phyloP scores from a whole-genome alignment of 2,888 invertebrate species.

The Chrysodeixis includens region DNA sequence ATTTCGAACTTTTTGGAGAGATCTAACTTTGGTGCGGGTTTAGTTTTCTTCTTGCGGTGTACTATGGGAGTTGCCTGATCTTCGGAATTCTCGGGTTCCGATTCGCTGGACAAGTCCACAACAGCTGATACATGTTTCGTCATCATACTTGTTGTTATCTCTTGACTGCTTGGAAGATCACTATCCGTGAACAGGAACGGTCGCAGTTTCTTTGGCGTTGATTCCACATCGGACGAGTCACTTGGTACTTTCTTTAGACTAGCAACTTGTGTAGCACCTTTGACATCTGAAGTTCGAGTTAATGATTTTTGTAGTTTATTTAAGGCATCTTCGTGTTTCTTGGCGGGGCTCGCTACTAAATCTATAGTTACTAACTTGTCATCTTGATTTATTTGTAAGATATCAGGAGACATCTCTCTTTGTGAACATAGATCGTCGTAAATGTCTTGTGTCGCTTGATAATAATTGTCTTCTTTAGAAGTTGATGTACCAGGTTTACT shows the following conservation, averaged over 20 bases:
- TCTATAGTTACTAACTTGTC: conserved; percentile 58
- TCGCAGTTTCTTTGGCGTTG: conserved; percentile 74
- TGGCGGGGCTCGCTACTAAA: conserved; percentile 48
- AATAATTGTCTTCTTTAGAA: conserved; percentile 68
- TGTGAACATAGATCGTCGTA: conserved; percentile 78
- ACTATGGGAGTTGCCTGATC: conserved; percentile 71
- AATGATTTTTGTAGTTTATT: conserved; percentile 45
- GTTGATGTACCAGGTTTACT: conserved; percentile 27
- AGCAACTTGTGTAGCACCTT: conserved; percentile 55
- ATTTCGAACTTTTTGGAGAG: conserved; percentile 73
- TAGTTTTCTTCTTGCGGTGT: conserved; percentile 65
- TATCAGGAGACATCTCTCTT: conserved; percentile 54
- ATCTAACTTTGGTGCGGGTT: conserved; percentile 68
- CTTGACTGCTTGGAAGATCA: conserved; percentile 81
- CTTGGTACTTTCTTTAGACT: conserved; percentile 64
- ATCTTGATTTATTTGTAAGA: conserved; percentile 31
- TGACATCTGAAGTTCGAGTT: conserved; percentile 64
- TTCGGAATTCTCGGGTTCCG: conserved; percentile 73
- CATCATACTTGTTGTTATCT: conserved; percentile 76
- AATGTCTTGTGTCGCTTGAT: conserved; percentile 80
- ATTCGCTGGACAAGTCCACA: conserved; percentile 76
- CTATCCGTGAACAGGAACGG: conserved; percentile 69
- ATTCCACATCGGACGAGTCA: conserved; percentile 75
- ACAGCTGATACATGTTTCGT: conserved; percentile 50
- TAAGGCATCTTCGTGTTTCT: conserved; percentile 57